Conservation (phyloP, 2,888 invertebrate genomes). For the Subacronicta megacephala region DNA sequence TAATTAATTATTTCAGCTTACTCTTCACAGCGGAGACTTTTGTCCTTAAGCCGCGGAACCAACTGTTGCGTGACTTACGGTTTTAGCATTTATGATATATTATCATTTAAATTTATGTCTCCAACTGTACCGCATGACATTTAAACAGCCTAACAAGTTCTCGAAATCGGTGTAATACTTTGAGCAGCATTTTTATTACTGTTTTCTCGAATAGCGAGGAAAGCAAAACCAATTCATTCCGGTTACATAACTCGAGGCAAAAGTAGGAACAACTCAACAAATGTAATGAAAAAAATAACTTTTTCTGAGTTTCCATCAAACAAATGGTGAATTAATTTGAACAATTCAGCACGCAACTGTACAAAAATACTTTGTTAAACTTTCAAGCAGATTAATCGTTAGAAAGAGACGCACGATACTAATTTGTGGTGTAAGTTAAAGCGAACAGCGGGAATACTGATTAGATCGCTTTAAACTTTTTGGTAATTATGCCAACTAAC, state of each 20-base stretch:
- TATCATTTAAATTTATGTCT: conserved; percentile 34
- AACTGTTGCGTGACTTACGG: conserved; percentile 45
- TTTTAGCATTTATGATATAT: conserved; percentile 48
- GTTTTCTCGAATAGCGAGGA: background rate
- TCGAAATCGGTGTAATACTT: conserved; percentile 1
- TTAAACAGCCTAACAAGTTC: background rate
- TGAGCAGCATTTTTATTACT: background rate
- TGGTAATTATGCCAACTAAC: conserved; percentile 14
- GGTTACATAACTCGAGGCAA: background rate
- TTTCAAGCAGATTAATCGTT: conserved; percentile 76
- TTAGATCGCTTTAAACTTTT: conserved; percentile 29
- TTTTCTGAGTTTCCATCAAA: conserved; percentile 17
- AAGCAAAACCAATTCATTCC: conserved; percentile 3
- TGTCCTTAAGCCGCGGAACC: conserved; percentile 27
- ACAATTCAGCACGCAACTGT: conserved; percentile 63
- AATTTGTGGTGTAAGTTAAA: conserved; percentile 33
- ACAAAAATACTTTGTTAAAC: conserved; percentile 73
- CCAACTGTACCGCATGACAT: conserved; percentile 7
- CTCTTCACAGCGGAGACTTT: conserved; percentile 27
- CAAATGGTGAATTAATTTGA: conserved; percentile 33
- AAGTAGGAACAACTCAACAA: conserved; percentile 3
- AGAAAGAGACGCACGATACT: conserved; percentile 63
- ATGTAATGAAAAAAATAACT: conserved; percentile 1
- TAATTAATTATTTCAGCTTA: conserved; percentile 46
- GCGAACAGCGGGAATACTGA: conserved; percentile 37